Evolutionary conservation across 2,797 vertebrate species (phyloP).

Genomic region (Discoglossus pictus): DNA sequence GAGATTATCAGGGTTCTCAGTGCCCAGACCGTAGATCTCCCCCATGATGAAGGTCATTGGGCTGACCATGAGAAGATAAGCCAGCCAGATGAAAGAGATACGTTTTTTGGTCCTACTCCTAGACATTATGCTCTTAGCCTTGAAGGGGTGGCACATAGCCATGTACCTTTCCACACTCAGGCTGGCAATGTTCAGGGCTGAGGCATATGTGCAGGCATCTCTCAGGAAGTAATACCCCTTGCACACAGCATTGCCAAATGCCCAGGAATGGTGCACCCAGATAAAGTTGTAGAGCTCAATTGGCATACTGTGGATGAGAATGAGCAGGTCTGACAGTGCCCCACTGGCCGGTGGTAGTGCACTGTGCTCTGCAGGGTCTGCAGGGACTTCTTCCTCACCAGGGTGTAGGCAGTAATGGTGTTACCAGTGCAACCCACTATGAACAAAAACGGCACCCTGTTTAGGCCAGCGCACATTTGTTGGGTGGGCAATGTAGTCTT

Average conservation of each 20-base stretch:
- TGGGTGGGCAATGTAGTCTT: too few relatives aligned
- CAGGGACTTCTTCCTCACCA: conserved; percentile 83
- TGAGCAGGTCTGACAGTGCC: conserved; percentile 91
- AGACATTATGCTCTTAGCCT: conserved; percentile 97
- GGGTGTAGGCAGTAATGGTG: conserved; percentile 88
- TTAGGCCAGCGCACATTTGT: too few relatives aligned
- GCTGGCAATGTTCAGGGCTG: conserved; percentile 91
- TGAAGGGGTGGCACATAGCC: conserved; percentile 97
- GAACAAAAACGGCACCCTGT: conserved; percentile 82
- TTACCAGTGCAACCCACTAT: conserved; percentile 86
- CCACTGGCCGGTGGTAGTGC: conserved; percentile 93
- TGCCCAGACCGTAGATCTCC: conserved; percentile 62
- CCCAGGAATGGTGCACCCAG: conserved; percentile 97
- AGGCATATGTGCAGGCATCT: conserved; percentile 93
- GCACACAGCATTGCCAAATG: conserved; percentile 86
- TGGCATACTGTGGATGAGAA: conserved; percentile 91
- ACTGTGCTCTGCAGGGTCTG: conserved; percentile 93
- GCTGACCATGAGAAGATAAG: conserved; percentile 83
- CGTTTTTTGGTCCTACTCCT: conserved; percentile 95
- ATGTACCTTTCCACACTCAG: conserved; percentile 93
- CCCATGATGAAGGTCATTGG: conserved; percentile 96
- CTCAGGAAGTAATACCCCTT: conserved; percentile 92
- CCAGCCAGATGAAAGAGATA: conserved; percentile 89
- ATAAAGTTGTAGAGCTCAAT: conserved; percentile 97
- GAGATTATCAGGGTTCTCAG: conserved; percentile 67